Conservation (phyloP, 2,888 invertebrate genomes). For the Slavum lentiscoides region DNA sequence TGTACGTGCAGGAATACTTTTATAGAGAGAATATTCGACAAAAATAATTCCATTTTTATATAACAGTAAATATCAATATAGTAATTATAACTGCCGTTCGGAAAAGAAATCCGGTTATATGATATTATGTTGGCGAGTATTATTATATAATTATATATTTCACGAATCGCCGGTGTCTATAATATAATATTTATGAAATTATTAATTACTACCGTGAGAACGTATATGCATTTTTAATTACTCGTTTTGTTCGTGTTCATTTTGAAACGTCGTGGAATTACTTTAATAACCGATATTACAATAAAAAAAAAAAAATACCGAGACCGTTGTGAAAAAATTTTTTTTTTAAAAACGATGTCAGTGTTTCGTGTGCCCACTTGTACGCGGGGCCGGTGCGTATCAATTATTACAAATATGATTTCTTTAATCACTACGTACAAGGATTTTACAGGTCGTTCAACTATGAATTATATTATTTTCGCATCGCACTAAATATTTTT, state of each 20-base stretch:
- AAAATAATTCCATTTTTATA: constrained; percentile 11
- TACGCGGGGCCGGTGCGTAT: constrained; percentile 8
- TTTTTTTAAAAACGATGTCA: not conserved
- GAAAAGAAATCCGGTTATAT: not conserved
- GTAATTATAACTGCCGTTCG: constrained; percentile 24
- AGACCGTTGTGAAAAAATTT: constrained; percentile 46
- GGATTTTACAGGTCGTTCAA: constrained; percentile 34
- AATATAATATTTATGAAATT: not conserved
- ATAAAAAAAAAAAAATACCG: constrained; percentile 3
- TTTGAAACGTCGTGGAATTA: constrained; percentile 12
- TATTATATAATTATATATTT: constrained; percentile 26
- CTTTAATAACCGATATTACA: constrained; percentile 51
- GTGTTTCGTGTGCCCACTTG: constrained; percentile 18
- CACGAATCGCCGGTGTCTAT: constrained; percentile 22
- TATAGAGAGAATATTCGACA: not conserved
- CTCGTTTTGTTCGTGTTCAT: constrained; percentile 18
- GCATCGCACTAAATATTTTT: not conserved
- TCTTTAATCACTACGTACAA: constrained; percentile 33
- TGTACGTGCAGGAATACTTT: not conserved
- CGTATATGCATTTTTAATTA: constrained; percentile 38
- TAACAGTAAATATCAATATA: constrained; percentile 40
- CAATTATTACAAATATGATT: constrained; percentile 32
- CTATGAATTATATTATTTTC: not conserved
- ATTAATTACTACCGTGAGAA: constrained; percentile 46
- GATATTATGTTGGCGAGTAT: too few species aligned